Conservation (phyloP, 1,140 invertebrate species). For the Pseudoatta argentina region DNA sequence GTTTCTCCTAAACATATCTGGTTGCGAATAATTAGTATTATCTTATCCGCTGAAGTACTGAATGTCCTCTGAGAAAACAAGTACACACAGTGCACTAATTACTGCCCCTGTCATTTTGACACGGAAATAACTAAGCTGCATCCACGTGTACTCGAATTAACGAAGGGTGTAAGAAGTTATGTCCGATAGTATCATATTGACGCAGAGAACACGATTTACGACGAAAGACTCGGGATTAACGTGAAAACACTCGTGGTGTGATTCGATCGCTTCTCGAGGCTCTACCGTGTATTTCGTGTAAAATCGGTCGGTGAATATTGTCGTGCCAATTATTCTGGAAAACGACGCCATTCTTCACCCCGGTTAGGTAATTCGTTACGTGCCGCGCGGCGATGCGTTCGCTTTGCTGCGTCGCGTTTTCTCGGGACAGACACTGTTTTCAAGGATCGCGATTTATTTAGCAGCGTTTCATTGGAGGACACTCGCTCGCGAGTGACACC, state of each 20-base stretch:
- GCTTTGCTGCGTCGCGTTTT: slow-evolving; percentile 54
- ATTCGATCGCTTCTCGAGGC: slow-evolving; percentile 16
- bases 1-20: slow-evolving; percentile 37
- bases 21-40: neutral
- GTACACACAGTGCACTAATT: neutral
- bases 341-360: slow-evolving; percentile 53
- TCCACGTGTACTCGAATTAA: slow-evolving; percentile 20
- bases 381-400: slow-evolving; percentile 45
- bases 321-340: slow-evolving; percentile 61
- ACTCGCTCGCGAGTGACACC: slow-evolving; percentile 33
- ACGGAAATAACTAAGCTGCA: slow-evolving; percentile 9
- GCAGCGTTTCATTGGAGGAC: slow-evolving; percentile 31
- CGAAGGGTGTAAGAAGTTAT: slow-evolving; percentile 3
- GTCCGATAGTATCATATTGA: slow-evolving; percentile 22
- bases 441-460: slow-evolving; percentile 54
- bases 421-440: slow-evolving; percentile 28
- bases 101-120: slow-evolving; percentile 16
- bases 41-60: neutral
- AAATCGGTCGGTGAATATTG: slow-evolving; percentile 51
- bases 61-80: slow-evolving; percentile 9
- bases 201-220: slow-evolving; percentile 28
- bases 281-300: slow-evolving; percentile 45
- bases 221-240: slow-evolving; percentile 21
- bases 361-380: slow-evolving; percentile 52
- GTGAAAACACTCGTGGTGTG: slow-evolving; percentile 10